Conservation (phyloP, 92 coral and sea anemone genomes). For the Diadumene lineata region DNA sequence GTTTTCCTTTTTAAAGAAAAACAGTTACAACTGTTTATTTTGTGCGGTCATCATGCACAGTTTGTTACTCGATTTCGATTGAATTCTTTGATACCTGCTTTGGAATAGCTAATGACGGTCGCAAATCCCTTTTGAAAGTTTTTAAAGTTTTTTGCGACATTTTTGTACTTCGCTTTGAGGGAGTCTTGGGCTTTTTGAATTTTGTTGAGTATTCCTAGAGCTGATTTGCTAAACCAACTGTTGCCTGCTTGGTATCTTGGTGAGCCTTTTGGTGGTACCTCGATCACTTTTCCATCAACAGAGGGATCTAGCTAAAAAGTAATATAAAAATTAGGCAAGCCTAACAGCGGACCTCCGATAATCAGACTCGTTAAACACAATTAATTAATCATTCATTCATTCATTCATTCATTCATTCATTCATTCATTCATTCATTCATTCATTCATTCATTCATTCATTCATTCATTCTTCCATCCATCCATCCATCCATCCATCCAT, state of each 20-base stretch:
- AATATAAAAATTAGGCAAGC: not conserved
- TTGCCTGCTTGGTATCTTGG: constrained; percentile 15
- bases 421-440: too few species aligned
- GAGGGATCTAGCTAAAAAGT: constrained; percentile 15
- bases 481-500: too few species aligned
- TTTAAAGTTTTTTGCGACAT: not conserved
- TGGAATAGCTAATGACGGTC: not conserved
- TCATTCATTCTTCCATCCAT: too few species aligned
- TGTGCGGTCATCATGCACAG: not conserved
- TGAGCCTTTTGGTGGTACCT: not conserved
- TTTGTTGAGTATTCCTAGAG: not conserved
- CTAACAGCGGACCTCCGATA: too few species aligned
- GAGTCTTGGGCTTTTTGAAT: not conserved
- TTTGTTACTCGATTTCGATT: not conserved
- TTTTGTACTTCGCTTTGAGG: constrained; percentile 12
- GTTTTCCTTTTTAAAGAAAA: too few species aligned
- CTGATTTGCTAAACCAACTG: constrained; percentile 26
- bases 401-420: too few species aligned
- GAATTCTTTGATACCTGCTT: constrained; percentile 1
- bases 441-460: too few species aligned
- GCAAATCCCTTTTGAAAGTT: not conserved
- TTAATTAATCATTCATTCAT: not conserved
- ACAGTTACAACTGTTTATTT: too few species aligned
- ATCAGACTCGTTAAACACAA: not conserved
- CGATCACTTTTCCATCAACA: constrained; percentile 17